Evolutionary conservation across 64 coral and sea anemone genomes (phyloP).

Genomic region (Hydrozoanthus tunicans): DNA sequence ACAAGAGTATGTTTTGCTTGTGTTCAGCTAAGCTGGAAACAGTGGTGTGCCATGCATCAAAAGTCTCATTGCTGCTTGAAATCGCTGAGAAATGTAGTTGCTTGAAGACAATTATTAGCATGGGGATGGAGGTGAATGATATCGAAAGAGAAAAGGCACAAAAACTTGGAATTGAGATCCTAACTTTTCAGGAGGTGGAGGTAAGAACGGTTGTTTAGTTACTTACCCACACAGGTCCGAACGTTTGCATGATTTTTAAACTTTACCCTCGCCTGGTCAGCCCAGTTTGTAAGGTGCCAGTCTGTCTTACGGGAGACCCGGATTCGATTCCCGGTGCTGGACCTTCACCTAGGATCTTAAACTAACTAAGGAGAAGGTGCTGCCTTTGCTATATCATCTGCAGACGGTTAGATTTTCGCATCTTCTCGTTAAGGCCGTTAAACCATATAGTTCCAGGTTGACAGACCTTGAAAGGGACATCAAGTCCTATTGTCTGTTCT

Average conservation of each 20-base stretch:
- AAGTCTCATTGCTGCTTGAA: conserved; percentile 72
- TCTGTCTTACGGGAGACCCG: too few relatives aligned
- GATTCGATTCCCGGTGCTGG: too few relatives aligned
- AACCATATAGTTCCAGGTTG: too few relatives aligned
- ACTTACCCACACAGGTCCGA: too few relatives aligned
- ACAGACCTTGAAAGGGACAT: too few relatives aligned
- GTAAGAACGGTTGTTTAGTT: conserved; percentile 2
- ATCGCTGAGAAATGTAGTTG: conserved; percentile 46
- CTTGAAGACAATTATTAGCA: conserved; percentile 77
- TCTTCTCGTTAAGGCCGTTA: too few relatives aligned
- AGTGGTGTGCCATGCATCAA: conserved; percentile 74
- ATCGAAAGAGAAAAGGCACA: conserved; percentile 59
- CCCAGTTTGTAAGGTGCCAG: too few relatives aligned
- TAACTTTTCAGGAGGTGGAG: conserved; percentile 65
- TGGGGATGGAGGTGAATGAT: conserved; percentile 47
- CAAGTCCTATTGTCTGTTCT: too few relatives aligned
- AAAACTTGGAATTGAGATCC: conserved; percentile 48
- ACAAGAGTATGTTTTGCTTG: not conserved
- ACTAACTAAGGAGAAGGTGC: too few relatives aligned
- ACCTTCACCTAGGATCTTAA: too few relatives aligned
- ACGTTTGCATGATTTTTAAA: not conserved
- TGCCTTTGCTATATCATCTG: too few relatives aligned
- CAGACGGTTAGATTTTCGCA: too few relatives aligned
- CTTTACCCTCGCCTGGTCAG: not conserved
- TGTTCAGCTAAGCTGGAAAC: conserved; percentile 71